These are phyloP conservation scores for Takifugu bimaculatus DNA, from an alignment of 2,113 vertebrate genomes.

Conservation along the genomic window DNA sequence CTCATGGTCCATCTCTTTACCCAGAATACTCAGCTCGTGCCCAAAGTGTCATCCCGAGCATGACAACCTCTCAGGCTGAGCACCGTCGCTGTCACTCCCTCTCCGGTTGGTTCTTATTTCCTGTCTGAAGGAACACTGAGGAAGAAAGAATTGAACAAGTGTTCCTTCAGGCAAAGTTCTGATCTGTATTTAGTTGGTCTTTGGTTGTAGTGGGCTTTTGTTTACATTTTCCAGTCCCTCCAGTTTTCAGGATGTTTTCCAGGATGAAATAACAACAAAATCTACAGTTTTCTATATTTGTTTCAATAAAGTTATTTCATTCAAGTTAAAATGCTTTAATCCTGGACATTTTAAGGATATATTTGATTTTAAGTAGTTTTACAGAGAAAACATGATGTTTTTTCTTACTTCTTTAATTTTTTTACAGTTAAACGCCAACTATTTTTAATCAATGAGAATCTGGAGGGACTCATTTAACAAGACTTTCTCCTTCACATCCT, in stretches of 20 bases:
- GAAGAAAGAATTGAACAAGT: slow-evolving; percentile 18
- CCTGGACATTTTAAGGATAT: too few relatives aligned
- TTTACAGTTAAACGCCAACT: too few relatives aligned
- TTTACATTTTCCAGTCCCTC: slow-evolving; percentile 15
- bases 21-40: slow-evolving; percentile 91
- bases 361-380: too few relatives aligned
- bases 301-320: too few relatives aligned
- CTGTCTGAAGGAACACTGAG: slow-evolving; percentile 34
- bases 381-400: too few relatives aligned
- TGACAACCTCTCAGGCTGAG: slow-evolving; percentile 75
- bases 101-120: slow-evolving; percentile 82
- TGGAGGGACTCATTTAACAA: too few relatives aligned
- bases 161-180: slow-evolving; percentile 30
- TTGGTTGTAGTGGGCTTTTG: slow-evolving; percentile 34
- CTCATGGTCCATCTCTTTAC: slow-evolving; percentile 62
- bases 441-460: too few relatives aligned
- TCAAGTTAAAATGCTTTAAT: too few relatives aligned
- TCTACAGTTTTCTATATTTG: too few relatives aligned
- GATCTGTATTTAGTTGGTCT: slow-evolving; percentile 32
- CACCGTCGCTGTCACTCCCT: slow-evolving; percentile 81
- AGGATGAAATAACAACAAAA: too few relatives aligned
- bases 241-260: too few relatives aligned
- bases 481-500: background rate
- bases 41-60: slow-evolving; percentile 76
- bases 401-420: too few relatives aligned